Evolutionary conservation across 2,113 vertebrate species (phyloP), one percentile per base, ranked within the genome.

Genomic region (Phaethornis superciliosus): DNA sequence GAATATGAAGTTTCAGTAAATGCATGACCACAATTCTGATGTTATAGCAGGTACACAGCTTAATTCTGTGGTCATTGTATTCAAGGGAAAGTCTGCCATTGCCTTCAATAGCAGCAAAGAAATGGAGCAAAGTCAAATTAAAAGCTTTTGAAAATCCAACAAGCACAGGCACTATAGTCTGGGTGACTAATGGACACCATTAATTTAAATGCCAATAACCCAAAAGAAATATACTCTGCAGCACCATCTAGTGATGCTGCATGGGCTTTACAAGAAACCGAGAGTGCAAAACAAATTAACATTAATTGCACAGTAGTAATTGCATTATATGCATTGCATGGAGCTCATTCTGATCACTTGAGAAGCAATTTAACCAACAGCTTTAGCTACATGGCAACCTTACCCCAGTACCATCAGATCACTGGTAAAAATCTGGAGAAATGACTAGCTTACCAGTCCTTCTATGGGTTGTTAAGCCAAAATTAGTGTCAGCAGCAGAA

Each of bases 161-260:
- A 76, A 46, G 71, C 37, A 58, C 27, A 32, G 21, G 15, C 22
- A 17, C 21, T 3, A 1, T 32, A 23, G 27, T 49, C 70, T 52
- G 5, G 5, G 8, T 71, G 70, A 15, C 22, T 35, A 35, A 18
- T 8, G 21, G 35, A 40, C 12, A 62, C 49, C 56, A 32, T n/a
- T 3, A 83, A 71, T 68, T 42, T 51, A n/a, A 80, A 37, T 6
- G 11, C 12, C 68, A 56, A 6, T n/a, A 88, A 46, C 7, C 9
- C 75, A 27, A 67, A 19, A 3, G 55, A 94, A 84, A 11, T 21
- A 42, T 71, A 20, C 92, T 95, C 60, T 54, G 77, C 69, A 95
- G 83, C 94, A 90, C 86, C 90, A 92, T 90, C 76, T 92, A 86
- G 76, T 64, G 85, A 88, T 54, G 42, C 44, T 60, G 12, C 4